Percentiles rank a stretch among this genome's conserved stretches.
Conservation (phyloP, 2,888 invertebrate species). For the Synergus itoensis region DNA sequence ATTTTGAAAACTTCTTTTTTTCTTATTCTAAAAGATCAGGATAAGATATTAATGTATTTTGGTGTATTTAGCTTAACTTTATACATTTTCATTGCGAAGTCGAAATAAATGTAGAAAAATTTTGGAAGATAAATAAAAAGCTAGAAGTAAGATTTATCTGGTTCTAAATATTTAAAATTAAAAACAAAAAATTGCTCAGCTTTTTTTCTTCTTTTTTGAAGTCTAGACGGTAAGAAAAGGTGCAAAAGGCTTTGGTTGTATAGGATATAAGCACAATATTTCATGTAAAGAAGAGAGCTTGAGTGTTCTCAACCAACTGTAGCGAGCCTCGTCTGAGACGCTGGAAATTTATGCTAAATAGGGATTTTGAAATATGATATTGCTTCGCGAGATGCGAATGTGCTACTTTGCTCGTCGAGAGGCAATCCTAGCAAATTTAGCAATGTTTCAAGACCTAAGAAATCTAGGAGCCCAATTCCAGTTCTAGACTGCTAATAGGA, state of each 20-base stretch:
- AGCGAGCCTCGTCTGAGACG: slow-evolving; percentile 58
- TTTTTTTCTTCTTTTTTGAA: neutral
- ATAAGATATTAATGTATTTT: too few relatives aligned
- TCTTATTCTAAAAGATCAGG: too few relatives aligned
- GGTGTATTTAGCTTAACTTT: too few relatives aligned
- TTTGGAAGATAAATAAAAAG: too few relatives aligned
- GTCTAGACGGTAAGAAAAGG: neutral
- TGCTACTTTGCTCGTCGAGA: slow-evolving; percentile 39
- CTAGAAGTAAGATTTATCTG: too few relatives aligned
- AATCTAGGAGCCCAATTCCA: neutral
- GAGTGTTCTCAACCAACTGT: slow-evolving; percentile 53
- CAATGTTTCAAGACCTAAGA: neutral
- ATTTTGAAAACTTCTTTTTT: too few relatives aligned
- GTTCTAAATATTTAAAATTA: too few relatives aligned
- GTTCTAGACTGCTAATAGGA: too few relatives aligned
- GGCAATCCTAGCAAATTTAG: neutral
- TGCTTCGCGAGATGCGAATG: slow-evolving; percentile 47
- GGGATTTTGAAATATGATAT: slow-evolving; percentile 72
- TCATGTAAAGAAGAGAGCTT: slow-evolving; percentile 53
- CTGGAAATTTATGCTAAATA: slow-evolving; percentile 72
- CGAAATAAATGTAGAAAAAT: too few relatives aligned
- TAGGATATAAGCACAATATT: slow-evolving; percentile 58
- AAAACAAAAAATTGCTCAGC: too few relatives aligned
- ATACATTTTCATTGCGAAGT: too few relatives aligned
- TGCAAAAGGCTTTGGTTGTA: neutral